Percentiles rank a stretch among this genome's conserved stretches.
These are phyloP conservation scores for Apostichopus leukothele DNA, from an alignment of 53 echinoderm and acorn worm genomes.

Conservation along the genomic window DNA sequence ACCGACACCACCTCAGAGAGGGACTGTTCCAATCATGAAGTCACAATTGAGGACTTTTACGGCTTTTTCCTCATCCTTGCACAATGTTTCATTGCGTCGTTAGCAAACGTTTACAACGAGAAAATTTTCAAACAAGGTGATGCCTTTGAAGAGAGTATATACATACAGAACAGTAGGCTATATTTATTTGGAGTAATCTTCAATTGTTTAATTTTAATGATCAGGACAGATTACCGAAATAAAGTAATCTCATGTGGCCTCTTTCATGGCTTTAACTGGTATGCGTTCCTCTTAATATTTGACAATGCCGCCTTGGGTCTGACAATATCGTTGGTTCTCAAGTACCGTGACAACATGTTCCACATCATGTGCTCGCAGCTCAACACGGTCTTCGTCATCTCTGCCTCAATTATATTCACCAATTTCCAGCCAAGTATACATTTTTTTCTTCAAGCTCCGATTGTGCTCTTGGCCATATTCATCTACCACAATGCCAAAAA, in stretches of 20 bases:
- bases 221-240: conserved; percentile 59
- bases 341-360: conserved; percentile 96
- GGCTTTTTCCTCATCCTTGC: conserved; percentile 73
- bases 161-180: conserved; percentile 83
- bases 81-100: conserved; percentile 82
- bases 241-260: conserved; percentile 68
- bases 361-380: conserved; percentile 78
- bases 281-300: conserved; percentile 69
- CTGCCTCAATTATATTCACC: conserved; percentile 70
- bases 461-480: conserved; percentile 77
- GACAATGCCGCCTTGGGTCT: conserved; percentile 75
- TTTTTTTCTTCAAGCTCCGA: conserved; percentile 90
- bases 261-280: conserved; percentile 80
- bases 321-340: conserved; percentile 78
- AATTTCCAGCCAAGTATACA: conserved; percentile 73
- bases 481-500: conserved; percentile 56
- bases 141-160: conserved; percentile 78
- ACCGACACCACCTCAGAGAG: not conserved
- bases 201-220: conserved; percentile 62
- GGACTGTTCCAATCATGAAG: not conserved
- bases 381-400: conserved; percentile 77
- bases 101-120: conserved; percentile 94
- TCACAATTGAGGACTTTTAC: conserved; percentile 14
- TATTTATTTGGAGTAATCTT: conserved; percentile 89
- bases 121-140: conserved; percentile 93